Conservation (phyloP, 2,797 vertebrate species). For the Eospalax fontanierii region DNA sequence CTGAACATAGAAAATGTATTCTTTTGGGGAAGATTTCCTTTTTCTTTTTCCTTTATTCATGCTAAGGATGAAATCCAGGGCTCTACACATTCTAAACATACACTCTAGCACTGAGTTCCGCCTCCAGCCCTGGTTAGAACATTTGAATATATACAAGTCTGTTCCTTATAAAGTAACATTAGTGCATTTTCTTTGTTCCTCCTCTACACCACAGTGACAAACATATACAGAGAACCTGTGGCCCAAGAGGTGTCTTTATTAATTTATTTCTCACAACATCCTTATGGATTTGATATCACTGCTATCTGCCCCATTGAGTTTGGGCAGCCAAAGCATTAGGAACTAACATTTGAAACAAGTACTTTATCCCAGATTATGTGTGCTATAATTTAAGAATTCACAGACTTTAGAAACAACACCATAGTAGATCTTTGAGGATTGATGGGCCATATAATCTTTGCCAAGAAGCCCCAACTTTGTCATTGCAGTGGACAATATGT, state of each 20-base stretch:
- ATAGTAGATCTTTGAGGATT: not conserved
- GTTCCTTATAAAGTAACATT: not conserved
- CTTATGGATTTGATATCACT: slow-evolving; percentile 10
- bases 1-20: slow-evolving; percentile 18
- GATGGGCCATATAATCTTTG: not conserved
- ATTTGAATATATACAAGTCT: slow-evolving; percentile 7
- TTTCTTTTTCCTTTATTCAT: not conserved
- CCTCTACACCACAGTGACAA: not conserved
- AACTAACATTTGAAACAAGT: slow-evolving; percentile 14
- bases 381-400: not conserved
- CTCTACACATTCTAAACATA: not conserved
- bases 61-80: not conserved
- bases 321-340: slow-evolving; percentile 9
- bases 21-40: not conserved
- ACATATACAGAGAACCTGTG: not conserved
- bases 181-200: not conserved
- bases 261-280: slow-evolving; percentile 6
- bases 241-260: not conserved
- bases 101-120: not conserved
- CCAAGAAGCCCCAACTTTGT: not conserved
- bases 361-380: not conserved
- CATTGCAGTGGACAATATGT: not conserved
- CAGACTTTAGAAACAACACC: not conserved
- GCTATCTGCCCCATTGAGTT: slow-evolving; percentile 20
- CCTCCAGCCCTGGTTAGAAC: not conserved